Percentiles rank a stretch among this genome's conserved stretches.
Evolutionary conservation across 2,113 vertebrate species (phyloP).

Genomic region (Bos indicus): DNA sequence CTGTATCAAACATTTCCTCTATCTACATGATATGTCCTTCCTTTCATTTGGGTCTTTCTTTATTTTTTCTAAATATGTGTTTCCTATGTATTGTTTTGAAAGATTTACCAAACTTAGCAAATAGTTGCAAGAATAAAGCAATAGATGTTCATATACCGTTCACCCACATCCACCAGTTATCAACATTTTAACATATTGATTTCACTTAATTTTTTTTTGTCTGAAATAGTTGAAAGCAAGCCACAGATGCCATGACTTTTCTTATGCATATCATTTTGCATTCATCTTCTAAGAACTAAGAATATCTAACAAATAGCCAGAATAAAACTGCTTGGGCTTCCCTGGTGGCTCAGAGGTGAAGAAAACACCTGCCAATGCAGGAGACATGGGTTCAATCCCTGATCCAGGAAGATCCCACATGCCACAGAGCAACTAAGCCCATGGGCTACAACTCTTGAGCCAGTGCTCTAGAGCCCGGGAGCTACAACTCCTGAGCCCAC

Average conservation of each 20-base stretch:
- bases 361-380: background rate
- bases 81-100: background rate
- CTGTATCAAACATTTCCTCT: background rate
- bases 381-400: background rate
- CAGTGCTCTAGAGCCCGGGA: background rate
- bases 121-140: background rate
- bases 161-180: background rate
- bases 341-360: background rate
- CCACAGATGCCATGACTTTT: background rate
- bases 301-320: background rate
- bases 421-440: background rate
- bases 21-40: background rate
- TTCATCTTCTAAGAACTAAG: background rate
- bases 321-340: background rate
- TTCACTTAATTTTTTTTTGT: background rate
- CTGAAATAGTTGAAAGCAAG: background rate
- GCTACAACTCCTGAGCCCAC: no score
- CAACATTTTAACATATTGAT: background rate
- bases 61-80: background rate
- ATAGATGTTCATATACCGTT: background rate
- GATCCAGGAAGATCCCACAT: background rate
- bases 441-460: background rate
- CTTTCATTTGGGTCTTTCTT: background rate
- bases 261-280: background rate
- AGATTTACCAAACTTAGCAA: background rate